A percentile compares a stretch with the other conserved stretches of the same genome.
Conservation (phyloP, 2,888 invertebrate genomes). For the Gastrophysa polygoni region DNA sequence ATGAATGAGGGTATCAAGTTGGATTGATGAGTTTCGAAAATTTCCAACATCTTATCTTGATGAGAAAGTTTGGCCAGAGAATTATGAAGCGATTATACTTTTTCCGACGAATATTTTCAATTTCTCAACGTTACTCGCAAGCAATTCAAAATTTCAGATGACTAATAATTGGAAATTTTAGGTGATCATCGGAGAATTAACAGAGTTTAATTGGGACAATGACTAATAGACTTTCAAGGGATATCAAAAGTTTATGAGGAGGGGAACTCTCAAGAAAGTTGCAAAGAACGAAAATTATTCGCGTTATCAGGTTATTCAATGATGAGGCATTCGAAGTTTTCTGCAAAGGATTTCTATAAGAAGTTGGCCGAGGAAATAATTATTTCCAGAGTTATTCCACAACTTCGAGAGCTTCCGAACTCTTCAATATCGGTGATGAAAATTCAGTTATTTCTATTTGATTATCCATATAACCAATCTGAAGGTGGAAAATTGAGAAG, state of each 20-base stretch:
- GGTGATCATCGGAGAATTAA: not conserved
- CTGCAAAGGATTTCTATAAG: not conserved
- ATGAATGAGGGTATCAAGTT: no score
- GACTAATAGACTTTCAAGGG: not conserved
- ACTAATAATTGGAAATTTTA: not conserved
- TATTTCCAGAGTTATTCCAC: not conserved
- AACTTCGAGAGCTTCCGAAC: not conserved
- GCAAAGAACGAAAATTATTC: not conserved
- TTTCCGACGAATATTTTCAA: not conserved
- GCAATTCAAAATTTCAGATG: not conserved
- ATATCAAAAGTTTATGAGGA: not conserved
- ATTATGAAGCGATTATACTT: not conserved
- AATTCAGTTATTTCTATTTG: not conserved
- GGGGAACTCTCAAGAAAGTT: not conserved
- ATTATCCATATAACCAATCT: not conserved
- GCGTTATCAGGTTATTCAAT: conserved; percentile 1
- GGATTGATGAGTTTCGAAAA: not conserved
- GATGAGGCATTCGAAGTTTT: not conserved
- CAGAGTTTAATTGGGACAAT: not conserved
- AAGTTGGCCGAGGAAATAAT: not conserved
- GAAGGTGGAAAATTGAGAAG: no score
- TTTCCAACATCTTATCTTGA: not conserved
- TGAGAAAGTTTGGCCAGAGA: not conserved
- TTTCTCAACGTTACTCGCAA: not conserved
- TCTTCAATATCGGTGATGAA: not conserved